A percentile compares a stretch with the other conserved stretches of the same genome.
These are phyloP conservation scores for Thomomys bottae DNA, from an alignment of 2,113 vertebrate species.

Conservation along the genomic window DNA sequence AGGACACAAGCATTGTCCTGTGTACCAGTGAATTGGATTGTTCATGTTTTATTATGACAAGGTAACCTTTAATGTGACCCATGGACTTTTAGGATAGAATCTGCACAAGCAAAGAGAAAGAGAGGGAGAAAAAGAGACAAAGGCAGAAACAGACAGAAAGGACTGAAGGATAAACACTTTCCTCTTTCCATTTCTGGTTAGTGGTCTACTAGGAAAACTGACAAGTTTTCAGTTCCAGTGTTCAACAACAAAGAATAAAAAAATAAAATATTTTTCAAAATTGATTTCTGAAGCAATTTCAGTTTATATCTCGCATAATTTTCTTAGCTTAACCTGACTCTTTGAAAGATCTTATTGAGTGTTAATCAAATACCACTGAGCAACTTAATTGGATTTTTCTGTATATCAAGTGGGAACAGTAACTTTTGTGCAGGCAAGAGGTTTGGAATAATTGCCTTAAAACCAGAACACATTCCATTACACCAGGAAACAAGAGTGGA, in stretches of 20 bases:
- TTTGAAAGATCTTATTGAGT: slow-evolving; percentile 9
- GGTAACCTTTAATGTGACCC: slow-evolving; percentile 12
- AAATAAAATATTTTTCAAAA: slow-evolving; percentile 1
- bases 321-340: not conserved
- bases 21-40: slow-evolving; percentile 25
- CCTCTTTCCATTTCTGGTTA: not conserved
- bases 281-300: slow-evolving; percentile 13
- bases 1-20: slow-evolving; percentile 36
- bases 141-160: too few relatives aligned
- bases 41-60: not conserved
- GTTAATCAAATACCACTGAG: slow-evolving; percentile 2
- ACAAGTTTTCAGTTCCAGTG: not conserved
- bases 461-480: not conserved
- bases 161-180: not conserved
- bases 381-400: not conserved
- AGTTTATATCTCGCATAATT: slow-evolving; percentile 19
- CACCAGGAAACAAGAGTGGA: not conserved
- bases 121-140: too few relatives aligned
- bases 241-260: not conserved
- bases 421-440: not conserved
- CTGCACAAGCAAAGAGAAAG: not conserved
- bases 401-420: not conserved
- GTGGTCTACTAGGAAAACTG: not conserved
- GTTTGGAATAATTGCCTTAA: not conserved
- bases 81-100: not conserved